Percentiles rank a stretch among this genome's conserved stretches.
Evolutionary conservation across 2,888 invertebrate genomes (phyloP).

Genomic region (Listrodromus nycthemerus): DNA sequence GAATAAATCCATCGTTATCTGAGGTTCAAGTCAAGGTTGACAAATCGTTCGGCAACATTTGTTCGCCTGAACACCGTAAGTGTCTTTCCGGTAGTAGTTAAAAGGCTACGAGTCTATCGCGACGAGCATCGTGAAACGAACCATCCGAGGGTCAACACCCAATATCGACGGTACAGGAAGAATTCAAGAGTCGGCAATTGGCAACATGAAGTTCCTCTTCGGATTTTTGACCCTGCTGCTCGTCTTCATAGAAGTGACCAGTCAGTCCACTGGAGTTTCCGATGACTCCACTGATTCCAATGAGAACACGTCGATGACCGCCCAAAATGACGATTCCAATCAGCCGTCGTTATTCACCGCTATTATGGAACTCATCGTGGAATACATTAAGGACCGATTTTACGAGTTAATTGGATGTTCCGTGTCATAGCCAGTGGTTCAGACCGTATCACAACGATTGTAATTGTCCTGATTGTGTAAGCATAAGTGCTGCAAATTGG

Average conservation of each 20-base stretch:
- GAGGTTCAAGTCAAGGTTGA: background rate
- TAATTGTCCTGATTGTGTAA: background rate
- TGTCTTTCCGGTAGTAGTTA: background rate
- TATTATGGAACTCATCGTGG: background rate
- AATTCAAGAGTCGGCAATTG: background rate
- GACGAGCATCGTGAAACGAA: background rate
- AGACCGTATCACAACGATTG: background rate
- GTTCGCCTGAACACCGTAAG: background rate
- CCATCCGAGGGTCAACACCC: background rate
- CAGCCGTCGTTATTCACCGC: background rate
- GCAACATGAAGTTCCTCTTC: background rate
- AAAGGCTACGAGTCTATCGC: background rate
- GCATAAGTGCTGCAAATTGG: background rate
- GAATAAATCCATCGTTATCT: conserved; percentile 5
- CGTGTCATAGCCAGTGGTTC: background rate
- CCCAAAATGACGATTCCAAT: too few relatives aligned
- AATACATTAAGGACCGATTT: background rate
- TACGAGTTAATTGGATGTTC: background rate
- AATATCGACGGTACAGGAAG: background rate
- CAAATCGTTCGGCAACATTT: background rate
- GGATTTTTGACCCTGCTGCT: background rate
- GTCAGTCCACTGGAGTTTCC: background rate
- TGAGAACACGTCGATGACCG: background rate
- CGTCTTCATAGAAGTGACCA: background rate
- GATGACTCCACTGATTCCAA: background rate